Conservation (phyloP, 2,888 invertebrate genomes). For the Erebia epiphron region DNA sequence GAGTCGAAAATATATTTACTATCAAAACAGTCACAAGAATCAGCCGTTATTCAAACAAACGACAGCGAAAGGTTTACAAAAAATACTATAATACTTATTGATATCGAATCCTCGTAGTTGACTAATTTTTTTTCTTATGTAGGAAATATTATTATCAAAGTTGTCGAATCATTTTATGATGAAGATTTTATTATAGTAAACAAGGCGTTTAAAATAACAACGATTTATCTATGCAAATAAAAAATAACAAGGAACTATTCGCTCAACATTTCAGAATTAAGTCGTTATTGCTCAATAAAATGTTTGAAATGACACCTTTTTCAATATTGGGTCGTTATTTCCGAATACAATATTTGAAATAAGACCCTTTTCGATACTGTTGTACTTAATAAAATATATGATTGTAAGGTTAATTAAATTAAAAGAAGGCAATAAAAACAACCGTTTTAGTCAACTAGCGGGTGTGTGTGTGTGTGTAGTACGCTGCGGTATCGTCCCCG, state of each 20-base stretch:
- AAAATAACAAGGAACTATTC: too few relatives aligned
- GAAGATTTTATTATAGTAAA: background rate
- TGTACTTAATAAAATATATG: too few relatives aligned
- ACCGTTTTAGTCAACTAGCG: background rate
- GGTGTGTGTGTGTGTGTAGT: background rate
- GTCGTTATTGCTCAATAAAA: too few relatives aligned
- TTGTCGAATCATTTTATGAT: background rate
- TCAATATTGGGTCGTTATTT: too few relatives aligned
- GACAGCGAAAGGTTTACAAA: slow-evolving; percentile 11
- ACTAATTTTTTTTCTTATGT: background rate
- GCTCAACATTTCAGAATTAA: too few relatives aligned
- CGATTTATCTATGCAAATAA: too few relatives aligned
- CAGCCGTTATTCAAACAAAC: background rate
- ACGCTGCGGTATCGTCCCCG: background rate
- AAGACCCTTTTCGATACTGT: too few relatives aligned
- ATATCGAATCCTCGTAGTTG: slow-evolving; percentile 8
- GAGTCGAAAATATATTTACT: background rate
- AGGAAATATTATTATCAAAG: background rate
- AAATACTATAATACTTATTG: slow-evolving; percentile 17
- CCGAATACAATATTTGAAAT: too few relatives aligned
- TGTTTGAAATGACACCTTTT: too few relatives aligned
- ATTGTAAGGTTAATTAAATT: too few relatives aligned
- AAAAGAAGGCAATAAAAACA: background rate
- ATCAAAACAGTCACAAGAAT: background rate
- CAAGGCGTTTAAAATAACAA: too few relatives aligned